A percentile compares a stretch with the other conserved stretches of the same genome.
These are phyloP conservation scores for Dolomedes plantarius DNA, from an alignment of 2,888 invertebrate genomes.

Conservation along the genomic window DNA sequence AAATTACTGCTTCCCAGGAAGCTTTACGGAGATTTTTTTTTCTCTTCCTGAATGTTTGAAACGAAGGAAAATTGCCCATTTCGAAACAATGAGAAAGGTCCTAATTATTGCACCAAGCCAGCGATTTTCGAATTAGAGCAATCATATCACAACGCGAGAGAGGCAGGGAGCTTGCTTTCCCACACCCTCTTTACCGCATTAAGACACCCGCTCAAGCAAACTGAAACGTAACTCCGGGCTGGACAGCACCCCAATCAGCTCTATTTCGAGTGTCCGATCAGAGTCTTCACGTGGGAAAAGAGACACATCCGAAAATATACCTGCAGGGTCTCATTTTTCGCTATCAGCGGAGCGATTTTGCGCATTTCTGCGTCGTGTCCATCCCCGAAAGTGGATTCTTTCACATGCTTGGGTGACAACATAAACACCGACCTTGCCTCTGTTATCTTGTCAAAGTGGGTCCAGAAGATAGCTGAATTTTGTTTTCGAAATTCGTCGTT, in stretches of 20 bases:
- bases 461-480: not conserved
- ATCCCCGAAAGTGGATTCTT: not conserved
- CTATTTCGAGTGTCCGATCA: not conserved
- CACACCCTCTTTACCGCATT: conserved; percentile 40
- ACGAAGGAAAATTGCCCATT: not conserved
- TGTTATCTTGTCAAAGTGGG: not conserved
- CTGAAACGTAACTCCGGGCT: not conserved
- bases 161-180: conserved; percentile 44
- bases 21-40: not conserved
- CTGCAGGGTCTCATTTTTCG: not conserved
- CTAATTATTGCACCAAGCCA: not conserved
- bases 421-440: not conserved
- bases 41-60: not conserved
- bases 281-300: conserved; percentile 1
- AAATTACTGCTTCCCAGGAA: not conserved
- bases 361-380: not conserved
- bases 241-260: not conserved
- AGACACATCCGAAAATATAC: not conserved
- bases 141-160: conserved; percentile 44
- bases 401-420: not conserved
- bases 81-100: not conserved
- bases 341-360: not conserved
- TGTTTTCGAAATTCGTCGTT: not conserved
- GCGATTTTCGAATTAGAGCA: conserved; percentile 43
- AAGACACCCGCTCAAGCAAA: not conserved